A percentile compares a stretch with the other conserved stretches of the same genome.
Conservation (phyloP, 2,113 vertebrate species). For the Sander vitreus region DNA sequence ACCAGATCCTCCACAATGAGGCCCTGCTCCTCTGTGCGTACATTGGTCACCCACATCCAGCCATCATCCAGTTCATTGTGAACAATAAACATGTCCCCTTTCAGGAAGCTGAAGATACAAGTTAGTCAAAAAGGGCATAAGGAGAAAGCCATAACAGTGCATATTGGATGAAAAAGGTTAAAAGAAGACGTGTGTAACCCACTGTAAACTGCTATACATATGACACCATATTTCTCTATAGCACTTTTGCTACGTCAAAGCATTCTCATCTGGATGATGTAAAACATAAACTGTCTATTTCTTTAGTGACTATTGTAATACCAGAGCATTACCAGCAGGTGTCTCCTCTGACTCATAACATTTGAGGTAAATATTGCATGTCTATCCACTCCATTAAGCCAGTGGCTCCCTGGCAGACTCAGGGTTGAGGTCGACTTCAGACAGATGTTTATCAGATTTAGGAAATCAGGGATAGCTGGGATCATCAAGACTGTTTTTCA, state of each 20-base stretch:
- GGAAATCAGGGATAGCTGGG: constrained; percentile 43
- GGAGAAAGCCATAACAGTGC: not conserved
- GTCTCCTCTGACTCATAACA: constrained; percentile 52
- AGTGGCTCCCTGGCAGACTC: constrained; percentile 27
- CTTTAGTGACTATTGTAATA: constrained; percentile 15
- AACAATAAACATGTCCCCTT: constrained; percentile 99
- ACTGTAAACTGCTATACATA: not conserved
- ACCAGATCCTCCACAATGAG: constrained; percentile 98
- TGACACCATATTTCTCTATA: not conserved
- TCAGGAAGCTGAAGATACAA: constrained; percentile 90
- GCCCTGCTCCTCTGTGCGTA: constrained; percentile 97
- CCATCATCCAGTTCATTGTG: constrained; percentile 99
- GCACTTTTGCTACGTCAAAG: not conserved
- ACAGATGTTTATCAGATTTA: constrained; percentile 73
- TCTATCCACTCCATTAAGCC: constrained; percentile 24
- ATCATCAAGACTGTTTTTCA: constrained; percentile 59
- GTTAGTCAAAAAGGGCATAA: constrained; percentile 7
- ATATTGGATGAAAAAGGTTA: not conserved
- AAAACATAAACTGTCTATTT: not conserved
- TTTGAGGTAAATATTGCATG: not conserved
- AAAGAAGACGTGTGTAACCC: not conserved
- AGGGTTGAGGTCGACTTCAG: constrained; percentile 42
- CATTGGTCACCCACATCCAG: constrained; percentile 99
- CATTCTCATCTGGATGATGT: not conserved
- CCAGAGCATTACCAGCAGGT: constrained; percentile 56